Base-by-base conservation (phyloP, 2,888 invertebrate species). In the Cordilura impudica region DNA sequence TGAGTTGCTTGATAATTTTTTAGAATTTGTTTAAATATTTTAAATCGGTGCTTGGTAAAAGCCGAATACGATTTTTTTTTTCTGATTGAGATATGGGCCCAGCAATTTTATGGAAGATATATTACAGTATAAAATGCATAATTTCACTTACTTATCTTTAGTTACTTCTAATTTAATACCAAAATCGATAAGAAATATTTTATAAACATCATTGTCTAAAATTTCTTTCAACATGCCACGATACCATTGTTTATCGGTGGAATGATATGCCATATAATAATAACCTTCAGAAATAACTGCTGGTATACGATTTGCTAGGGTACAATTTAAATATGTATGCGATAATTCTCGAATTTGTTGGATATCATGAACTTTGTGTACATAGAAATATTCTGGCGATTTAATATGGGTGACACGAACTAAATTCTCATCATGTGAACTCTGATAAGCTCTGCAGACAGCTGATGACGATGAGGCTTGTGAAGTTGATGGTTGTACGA, bases 121-220 rank as follows among this genome's bases (percentile, higher is more conserved):
- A n/a, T n/a, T n/a, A n/a, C n/a, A n/a, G n/a, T n/a, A n/a, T n/a
- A n/a, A n/a, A n/a, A n/a, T n/a, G n/a, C n/a, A n/a, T n/a, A 19
- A 5, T 29, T 35, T 1, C 6, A 73, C 90, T 89, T 86, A 93
- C 93, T 90, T 90, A 49, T 91, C 90, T 67, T 90, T 87, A 2
- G 89, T 84, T 1, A 93, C 90, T 0, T 86, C 84, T 73, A 92
- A 91, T 0, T 87, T 89, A 82, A 91, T 90, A 1, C 95, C 95
- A 82, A 92, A 92, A 87, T 95, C 95, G 18, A 94, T 89, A 81
- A 93, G 92, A 83, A 92, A 92, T 2, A 94, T 91, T 23, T 91
- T 90, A 83, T 91, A 92, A 0, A 85, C 81, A 0, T 90, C 87
- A 2, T 90, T 86, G 1, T 85, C 82, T 0, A 84, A 12, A 53